Evolutionary conservation across 2,888 invertebrate genomes (phyloP).

Genomic region (Chouioia cunea): DNA sequence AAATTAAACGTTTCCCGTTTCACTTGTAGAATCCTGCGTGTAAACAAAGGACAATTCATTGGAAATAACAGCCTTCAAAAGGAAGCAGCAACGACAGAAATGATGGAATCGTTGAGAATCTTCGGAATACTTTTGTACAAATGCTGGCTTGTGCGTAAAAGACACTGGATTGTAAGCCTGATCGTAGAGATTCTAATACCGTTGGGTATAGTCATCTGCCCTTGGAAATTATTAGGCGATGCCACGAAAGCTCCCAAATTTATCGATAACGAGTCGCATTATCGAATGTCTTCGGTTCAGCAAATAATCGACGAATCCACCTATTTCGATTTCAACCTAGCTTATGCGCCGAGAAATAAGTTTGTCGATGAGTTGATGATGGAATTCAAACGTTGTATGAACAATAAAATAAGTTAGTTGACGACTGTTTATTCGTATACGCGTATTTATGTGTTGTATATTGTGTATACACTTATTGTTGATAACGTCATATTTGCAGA

Average conservation of each 20-base stretch:
- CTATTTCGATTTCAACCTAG: conserved; percentile 36
- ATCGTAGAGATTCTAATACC: conserved; percentile 60
- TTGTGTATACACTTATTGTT: too few relatives aligned
- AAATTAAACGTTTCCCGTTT: too few relatives aligned
- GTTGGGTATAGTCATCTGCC: conserved; percentile 55
- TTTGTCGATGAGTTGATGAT: conserved; percentile 54
- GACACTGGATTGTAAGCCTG: conserved; percentile 58
- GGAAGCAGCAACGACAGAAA: too few relatives aligned
- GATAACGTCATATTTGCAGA: conserved; percentile 36
- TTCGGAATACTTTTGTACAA: conserved; percentile 60
- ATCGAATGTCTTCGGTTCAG: conserved; percentile 31
- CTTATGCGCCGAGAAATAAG: conserved; percentile 57
- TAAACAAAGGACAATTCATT: too few relatives aligned
- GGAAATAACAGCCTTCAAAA: too few relatives aligned
- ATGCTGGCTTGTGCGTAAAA: conserved; percentile 58
- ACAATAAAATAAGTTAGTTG: not conserved
- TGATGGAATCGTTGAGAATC: conserved; percentile 43
- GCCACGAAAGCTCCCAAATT: conserved; percentile 49
- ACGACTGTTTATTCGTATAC: too few relatives aligned
- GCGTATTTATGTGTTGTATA: too few relatives aligned
- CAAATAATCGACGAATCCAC: conserved; percentile 52
- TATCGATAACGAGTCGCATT: conserved; percentile 52
- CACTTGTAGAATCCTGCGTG: too few relatives aligned
- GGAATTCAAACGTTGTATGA: conserved; percentile 49
- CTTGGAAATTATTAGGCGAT: conserved; percentile 55